A percentile compares a stretch with the other conserved stretches of the same genome.
These are phyloP conservation scores for Mugil cephalus DNA, from an alignment of 2,113 vertebrate genomes.

Conservation along the genomic window DNA sequence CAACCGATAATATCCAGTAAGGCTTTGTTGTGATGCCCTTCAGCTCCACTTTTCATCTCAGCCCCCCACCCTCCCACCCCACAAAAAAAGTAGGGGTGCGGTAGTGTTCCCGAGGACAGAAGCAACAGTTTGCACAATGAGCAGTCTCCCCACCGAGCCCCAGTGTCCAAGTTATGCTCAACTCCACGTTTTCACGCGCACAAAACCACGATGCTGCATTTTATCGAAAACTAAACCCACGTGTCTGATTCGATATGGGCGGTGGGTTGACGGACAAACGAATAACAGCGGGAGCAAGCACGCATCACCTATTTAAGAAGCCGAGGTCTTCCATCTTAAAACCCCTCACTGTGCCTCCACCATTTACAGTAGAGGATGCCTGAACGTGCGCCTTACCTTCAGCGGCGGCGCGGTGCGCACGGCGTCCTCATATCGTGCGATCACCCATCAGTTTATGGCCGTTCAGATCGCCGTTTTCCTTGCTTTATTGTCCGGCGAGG, in stretches of 20 bases:
- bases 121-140: constrained; percentile 81
- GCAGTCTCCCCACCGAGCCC: constrained; percentile 45
- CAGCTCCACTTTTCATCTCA: constrained; percentile 58
- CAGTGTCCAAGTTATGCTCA: constrained; percentile 60
- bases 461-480: constrained; percentile 22
- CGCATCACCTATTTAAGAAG: constrained; percentile 54
- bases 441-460: constrained; percentile 12
- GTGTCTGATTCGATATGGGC: not conserved
- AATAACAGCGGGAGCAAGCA: constrained; percentile 44
- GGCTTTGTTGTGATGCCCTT: constrained; percentile 55
- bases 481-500: constrained; percentile 54
- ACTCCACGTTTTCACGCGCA: constrained; percentile 25
- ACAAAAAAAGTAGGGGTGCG: constrained; percentile 57
- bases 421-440: constrained; percentile 5
- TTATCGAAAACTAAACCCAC: not conserved
- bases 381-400: constrained; percentile 66
- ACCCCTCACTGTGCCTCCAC: constrained; percentile 38
- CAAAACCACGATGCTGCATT: not conserved
- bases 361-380: constrained; percentile 57
- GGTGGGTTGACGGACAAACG: not conserved
- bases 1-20: constrained; percentile 32
- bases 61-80: not conserved
- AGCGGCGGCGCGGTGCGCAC: constrained; percentile 2
- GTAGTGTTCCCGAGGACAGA: constrained; percentile 53
- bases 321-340: constrained; percentile 73